Evolutionary conservation across 1,140 invertebrate genomes (phyloP).

Genomic region (Daktulosphaira vitifoliae): DNA sequence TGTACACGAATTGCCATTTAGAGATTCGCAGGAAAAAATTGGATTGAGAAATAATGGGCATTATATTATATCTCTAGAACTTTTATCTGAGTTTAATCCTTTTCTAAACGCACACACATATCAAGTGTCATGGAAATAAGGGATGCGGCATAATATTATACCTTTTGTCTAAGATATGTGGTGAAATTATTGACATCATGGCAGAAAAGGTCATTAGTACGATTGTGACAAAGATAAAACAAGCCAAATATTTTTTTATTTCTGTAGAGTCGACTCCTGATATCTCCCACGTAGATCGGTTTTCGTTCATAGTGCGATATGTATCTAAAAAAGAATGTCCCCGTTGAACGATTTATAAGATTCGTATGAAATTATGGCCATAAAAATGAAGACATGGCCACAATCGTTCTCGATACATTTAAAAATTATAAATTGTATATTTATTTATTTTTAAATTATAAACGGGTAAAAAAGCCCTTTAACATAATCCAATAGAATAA

Average conservation of each 20-base stretch:
- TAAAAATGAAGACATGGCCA: conserved; percentile 8
- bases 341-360: conserved; percentile 8
- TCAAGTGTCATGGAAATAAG: conserved; percentile 39
- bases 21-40: conserved; percentile 37
- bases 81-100: conserved; percentile 42
- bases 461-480: too few relatives aligned
- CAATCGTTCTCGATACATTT: too few relatives aligned
- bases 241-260: conserved; percentile 26
- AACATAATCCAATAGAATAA: too few relatives aligned
- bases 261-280: conserved; percentile 20
- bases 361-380: conserved; percentile 16
- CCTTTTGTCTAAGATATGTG: conserved; percentile 41
- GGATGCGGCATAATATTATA: conserved; percentile 40
- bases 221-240: conserved; percentile 38
- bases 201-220: conserved; percentile 35
- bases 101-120: conserved; percentile 42
- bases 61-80: conserved; percentile 39
- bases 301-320: conserved; percentile 13
- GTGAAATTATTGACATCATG: conserved; percentile 41
- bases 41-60: conserved; percentile 37
- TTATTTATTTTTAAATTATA: too few relatives aligned
- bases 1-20: conserved; percentile 37
- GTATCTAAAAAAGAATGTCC: conserved; percentile 21
- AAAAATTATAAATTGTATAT: too few relatives aligned
- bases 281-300: conserved; percentile 26